phyloP scores from a whole-genome alignment of 2,797 vertebrate genomes.

The Lophotriccus pileatus region DNA sequence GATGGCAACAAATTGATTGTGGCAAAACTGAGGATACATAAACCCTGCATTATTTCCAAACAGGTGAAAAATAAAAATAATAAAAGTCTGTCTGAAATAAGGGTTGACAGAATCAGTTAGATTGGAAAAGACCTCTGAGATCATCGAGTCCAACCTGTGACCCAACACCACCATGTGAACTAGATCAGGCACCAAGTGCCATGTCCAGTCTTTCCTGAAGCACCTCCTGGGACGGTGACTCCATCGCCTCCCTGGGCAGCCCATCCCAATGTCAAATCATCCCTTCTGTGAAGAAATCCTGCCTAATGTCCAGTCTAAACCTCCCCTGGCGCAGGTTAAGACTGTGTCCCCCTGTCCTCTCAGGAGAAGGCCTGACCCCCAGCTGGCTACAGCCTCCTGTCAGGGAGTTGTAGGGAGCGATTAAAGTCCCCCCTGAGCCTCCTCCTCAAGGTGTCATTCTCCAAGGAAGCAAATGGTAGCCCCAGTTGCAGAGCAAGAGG shows the following conservation, averaged over 20 bases:
- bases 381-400: not conserved
- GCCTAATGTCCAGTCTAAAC: not conserved
- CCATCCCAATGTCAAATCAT: not conserved
- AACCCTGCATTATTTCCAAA: not conserved
- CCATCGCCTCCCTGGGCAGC: not conserved
- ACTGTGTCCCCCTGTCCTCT: not conserved
- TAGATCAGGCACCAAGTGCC: fast-evolving
- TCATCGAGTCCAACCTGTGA: fast-evolving
- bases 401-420: not conserved
- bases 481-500: not conserved
- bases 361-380: fast-evolving
- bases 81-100: not conserved
- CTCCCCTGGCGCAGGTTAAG: not conserved
- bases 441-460: not conserved
- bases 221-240: fast-evolving
- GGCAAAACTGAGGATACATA: not conserved
- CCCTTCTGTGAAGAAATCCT: not conserved
- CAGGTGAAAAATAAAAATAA: fast-evolving
- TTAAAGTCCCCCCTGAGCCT: not conserved
- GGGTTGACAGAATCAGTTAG: not conserved
- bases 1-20: too few relatives aligned
- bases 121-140: not conserved
- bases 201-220: fast-evolving
- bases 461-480: not conserved
- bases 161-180: not conserved